phyloP scores from a whole-genome alignment of 2,113 vertebrate species.

The Leucoraja erinaceus region DNA sequence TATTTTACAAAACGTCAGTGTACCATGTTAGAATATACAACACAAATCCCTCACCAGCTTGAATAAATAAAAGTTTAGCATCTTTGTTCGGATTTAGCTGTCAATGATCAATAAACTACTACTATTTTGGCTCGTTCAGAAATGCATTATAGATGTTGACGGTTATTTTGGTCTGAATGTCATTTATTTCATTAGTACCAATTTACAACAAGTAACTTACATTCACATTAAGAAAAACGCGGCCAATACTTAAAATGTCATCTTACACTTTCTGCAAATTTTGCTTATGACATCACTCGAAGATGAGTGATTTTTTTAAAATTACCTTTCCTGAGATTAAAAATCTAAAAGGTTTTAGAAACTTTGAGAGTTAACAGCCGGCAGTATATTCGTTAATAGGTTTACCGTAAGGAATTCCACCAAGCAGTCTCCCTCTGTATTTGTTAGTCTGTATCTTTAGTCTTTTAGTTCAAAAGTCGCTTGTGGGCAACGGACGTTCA shows the following conservation, averaged over 20 bases:
- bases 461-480: neutral
- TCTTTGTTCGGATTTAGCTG: neutral
- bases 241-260: neutral
- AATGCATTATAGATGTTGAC: neutral
- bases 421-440: neutral
- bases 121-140: neutral
- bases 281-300: neutral
- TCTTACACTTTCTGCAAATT: neutral
- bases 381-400: too few species aligned
- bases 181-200: neutral
- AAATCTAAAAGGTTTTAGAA: neutral
- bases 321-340: neutral
- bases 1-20: neutral
- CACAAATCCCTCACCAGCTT: neutral
- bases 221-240: neutral
- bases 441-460: neutral
- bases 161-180: neutral
- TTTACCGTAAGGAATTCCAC: neutral
- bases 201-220: neutral
- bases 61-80: neutral
- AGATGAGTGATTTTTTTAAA: neutral
- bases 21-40: neutral
- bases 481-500: neutral
- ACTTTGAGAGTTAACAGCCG: neutral
- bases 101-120: neutral